Evolutionary conservation across 2,113 vertebrate genomes (phyloP).

Genomic region (Gymnogyps californianus): DNA sequence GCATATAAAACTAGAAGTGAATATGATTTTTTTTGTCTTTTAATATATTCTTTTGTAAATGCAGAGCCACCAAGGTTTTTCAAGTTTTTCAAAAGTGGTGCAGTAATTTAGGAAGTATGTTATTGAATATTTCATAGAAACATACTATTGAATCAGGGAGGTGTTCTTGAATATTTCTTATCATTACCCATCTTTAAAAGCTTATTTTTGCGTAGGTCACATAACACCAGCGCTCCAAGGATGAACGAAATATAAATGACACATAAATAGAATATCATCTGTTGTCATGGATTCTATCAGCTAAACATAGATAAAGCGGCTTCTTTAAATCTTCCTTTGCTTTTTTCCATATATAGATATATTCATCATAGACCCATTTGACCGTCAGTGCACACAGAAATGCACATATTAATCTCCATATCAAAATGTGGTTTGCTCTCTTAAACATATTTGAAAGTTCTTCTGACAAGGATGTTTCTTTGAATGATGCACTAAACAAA

Average conservation of each 20-base stretch:
- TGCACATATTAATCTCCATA: neutral
- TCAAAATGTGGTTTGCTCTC: neutral
- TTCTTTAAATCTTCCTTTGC: neutral
- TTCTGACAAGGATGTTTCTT: neutral
- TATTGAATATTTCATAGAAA: neutral
- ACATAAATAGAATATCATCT: neutral
- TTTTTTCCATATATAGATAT: neutral
- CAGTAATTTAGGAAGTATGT: neutral
- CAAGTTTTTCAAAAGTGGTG: neutral
- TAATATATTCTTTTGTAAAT: neutral
- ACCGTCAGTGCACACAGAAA: neutral
- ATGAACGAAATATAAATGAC: neutral
- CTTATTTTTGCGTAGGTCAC: neutral
- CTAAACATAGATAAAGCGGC: neutral
- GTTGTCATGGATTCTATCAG: neutral
- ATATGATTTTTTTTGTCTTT: neutral
- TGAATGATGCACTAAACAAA: neutral
- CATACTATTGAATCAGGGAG: neutral
- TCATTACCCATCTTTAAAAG: neutral
- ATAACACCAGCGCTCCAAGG: neutral
- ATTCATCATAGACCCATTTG: neutral
- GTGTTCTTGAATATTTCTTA: neutral
- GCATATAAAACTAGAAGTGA: neutral
- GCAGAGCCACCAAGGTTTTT: neutral
- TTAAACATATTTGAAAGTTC: neutral